Percentiles rank a stretch among this genome's conserved stretches.
Conservation (phyloP, 2,888 invertebrate genomes). For the Rhingia campestris region DNA sequence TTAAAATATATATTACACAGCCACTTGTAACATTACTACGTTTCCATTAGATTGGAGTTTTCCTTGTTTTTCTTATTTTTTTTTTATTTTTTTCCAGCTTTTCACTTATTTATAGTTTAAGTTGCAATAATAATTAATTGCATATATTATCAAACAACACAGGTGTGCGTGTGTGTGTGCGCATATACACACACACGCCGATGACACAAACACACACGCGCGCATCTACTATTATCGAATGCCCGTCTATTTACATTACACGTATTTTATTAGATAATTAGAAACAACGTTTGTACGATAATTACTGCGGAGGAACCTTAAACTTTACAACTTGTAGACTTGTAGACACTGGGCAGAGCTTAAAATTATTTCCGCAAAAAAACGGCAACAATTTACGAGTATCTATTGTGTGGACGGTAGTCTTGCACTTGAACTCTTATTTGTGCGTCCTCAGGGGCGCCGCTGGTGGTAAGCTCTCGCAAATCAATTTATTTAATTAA, state of each 20-base stretch:
- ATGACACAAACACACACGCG: conserved; percentile 48
- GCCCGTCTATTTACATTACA: conserved; percentile 57
- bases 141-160: conserved; percentile 57
- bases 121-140: conserved; percentile 70
- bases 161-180: not conserved
- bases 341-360: conserved; percentile 21
- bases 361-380: conserved; percentile 35
- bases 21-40: conserved; percentile 41
- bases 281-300: conserved; percentile 46
- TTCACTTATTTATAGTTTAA: conserved; percentile 54
- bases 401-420: conserved; percentile 16
- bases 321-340: conserved; percentile 43
- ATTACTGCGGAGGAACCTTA: conserved; percentile 22
- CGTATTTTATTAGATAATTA: conserved; percentile 72
- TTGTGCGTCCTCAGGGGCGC: not conserved
- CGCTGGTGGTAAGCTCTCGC: conserved; percentile 11
- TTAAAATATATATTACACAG: conserved; percentile 35
- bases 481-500: conserved; percentile 57
- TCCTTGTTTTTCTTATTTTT: conserved; percentile 36
- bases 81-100: too few relatives aligned
- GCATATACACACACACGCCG: conserved; percentile 1
- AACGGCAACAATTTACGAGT: conserved; percentile 14
- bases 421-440: conserved; percentile 59
- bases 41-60: conserved; percentile 51
- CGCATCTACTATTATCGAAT: conserved; percentile 62